Base-by-base conservation (phyloP, 2,113 vertebrate species). In the Eidolon helvum region DNA sequence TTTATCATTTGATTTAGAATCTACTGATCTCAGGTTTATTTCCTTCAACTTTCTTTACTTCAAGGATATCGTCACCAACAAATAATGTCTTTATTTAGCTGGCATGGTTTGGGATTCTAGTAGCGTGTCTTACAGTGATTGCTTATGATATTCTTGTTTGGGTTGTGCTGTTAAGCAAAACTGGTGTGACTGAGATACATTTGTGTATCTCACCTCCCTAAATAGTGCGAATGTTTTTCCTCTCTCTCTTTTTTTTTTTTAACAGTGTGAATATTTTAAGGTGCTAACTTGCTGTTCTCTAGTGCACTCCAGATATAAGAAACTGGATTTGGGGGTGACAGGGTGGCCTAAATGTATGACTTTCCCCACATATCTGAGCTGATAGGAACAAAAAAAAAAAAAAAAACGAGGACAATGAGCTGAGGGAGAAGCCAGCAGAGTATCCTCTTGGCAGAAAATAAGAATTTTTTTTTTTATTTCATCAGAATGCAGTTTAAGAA, bases 11-110 rank as follows among this genome's bases (percentile, higher is more conserved):
- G 48, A 48, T 97, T 98, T 97, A 97, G 94, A 96, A 96, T 92
- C 97, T 97, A 90, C 97, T 97, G 98, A 98, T 98, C 95, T 95
- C 66, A 4, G 90, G 84, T 95, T 97, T 96, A 35, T 87, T 97
- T 98, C 96, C 96, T 97, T 95, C 94, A 97, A 83, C 94, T 96
- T 50, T 66, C 65, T 97, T 61, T 93, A 30, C 96, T 86, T 59
- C 93, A 18, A 45, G 38, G 83, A 55, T 61, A 30, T 38, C 97
- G 97, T 96, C 57, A 14, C 93, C 63, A 26, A 95, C 91, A 85
- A 66, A 61, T 87, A 90, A 66, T 30, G 55, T 33, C 95, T 90
- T 48, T 69, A 33, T 79, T 96, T 93, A 92, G 75, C 45, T 35
- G 66, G 74, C n/a, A 68, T 21, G 87, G 82, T 40, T 87, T 72